These are phyloP conservation scores for Listronotus oregonensis DNA, from an alignment of 1,140 invertebrate species.

Conservation along the genomic window DNA sequence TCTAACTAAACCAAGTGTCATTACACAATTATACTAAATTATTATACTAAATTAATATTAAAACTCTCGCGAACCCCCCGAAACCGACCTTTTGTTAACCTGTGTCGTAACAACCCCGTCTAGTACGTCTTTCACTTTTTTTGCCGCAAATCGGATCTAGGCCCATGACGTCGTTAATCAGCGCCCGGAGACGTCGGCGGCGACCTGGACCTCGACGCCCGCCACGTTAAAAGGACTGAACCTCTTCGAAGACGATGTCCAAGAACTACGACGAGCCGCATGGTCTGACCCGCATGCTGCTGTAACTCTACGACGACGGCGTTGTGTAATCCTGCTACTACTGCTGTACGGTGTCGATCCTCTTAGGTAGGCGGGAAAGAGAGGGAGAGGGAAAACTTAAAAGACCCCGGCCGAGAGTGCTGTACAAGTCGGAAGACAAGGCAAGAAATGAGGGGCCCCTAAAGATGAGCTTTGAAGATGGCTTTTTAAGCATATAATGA, in stretches of 20 bases:
- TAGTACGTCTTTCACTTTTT: conserved; percentile 1
- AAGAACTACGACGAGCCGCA: conserved; percentile 21
- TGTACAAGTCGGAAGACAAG: conserved; percentile 17
- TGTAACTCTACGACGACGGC: conserved; percentile 36
- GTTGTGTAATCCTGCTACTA: conserved; percentile 53
- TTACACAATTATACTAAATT: no score
- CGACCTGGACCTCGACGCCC: no score
- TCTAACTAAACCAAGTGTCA: conserved; percentile 4
- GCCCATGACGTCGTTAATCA: conserved; percentile 33
- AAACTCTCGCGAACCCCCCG: not conserved
- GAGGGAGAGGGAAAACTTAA: conserved; percentile 43
- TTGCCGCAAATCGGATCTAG: conserved; percentile 31
- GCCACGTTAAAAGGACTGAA: not conserved
- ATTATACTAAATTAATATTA: no score
- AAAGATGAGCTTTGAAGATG: conserved; percentile 23
- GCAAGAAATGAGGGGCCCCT: conserved; percentile 18
- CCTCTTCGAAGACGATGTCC: conserved; percentile 24
- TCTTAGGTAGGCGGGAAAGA: conserved; percentile 47
- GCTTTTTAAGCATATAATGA: conserved; percentile 17
- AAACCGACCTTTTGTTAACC: not conserved
- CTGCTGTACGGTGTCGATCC: conserved; percentile 42
- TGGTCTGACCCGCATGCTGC: conserved; percentile 10
- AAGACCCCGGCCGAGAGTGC: conserved; percentile 42
- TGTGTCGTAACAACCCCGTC: not conserved
- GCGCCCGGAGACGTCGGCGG: conserved; percentile 4